Evolutionary conservation across 2,113 vertebrate genomes (phyloP).

Genomic region (Shinisaurus crocodilurus): DNA sequence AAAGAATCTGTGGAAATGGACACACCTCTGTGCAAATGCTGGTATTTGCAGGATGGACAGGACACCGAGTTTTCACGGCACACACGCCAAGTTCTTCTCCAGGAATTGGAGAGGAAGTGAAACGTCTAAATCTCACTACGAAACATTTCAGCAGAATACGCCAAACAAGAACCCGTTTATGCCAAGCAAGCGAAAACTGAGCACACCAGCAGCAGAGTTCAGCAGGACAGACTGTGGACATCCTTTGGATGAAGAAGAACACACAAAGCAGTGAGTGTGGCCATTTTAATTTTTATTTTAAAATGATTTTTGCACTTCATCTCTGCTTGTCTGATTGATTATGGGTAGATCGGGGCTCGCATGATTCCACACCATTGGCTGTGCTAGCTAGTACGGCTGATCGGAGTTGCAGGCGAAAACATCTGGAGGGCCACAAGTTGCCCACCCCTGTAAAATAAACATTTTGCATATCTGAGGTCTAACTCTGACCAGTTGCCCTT

Average conservation of each 20-base stretch:
- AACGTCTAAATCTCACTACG: not conserved
- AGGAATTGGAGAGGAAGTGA: not conserved
- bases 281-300: too few relatives aligned
- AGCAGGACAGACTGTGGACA: fast-evolving
- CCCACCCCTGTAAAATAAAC: too few relatives aligned
- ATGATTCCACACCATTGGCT: too few relatives aligned
- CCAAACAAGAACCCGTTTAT: not conserved
- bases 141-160: fast-evolving
- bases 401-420: too few relatives aligned
- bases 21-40: too few relatives aligned
- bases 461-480: not conserved
- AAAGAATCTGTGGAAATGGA: not conserved
- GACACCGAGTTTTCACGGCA: too few relatives aligned
- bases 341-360: not conserved
- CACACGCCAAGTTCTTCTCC: too few relatives aligned
- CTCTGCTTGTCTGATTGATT: not conserved
- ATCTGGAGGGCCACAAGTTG: too few relatives aligned
- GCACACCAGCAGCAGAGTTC: fast-evolving
- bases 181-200: not conserved
- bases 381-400: too few relatives aligned
- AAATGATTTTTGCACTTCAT: not conserved
- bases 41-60: too few relatives aligned
- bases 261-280: not conserved
- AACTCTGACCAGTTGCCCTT: not conserved
- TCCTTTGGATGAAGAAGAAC: fast-evolving